Evolutionary conservation across 2,113 vertebrate genomes (phyloP).

Genomic region (Ifrita kowaldi): DNA sequence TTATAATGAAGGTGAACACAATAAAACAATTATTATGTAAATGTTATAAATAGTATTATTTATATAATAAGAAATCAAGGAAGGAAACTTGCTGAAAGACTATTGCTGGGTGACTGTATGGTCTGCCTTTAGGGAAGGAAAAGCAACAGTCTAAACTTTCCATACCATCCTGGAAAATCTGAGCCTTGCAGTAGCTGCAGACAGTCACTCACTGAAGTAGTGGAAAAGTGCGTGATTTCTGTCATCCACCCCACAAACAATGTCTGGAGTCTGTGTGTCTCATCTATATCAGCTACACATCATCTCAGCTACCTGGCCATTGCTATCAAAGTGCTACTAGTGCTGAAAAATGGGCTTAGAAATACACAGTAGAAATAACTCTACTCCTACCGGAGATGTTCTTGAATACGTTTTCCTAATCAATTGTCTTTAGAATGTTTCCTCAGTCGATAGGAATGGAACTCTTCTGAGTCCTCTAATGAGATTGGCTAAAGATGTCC

Average conservation of each 20-base stretch:
- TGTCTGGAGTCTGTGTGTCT: not conserved
- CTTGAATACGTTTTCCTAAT: not conserved
- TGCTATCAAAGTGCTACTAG: not conserved
- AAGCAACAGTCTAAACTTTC: not conserved
- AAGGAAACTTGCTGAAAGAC: not conserved
- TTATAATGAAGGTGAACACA: not conserved
- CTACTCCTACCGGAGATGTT: not conserved
- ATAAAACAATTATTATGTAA: not conserved
- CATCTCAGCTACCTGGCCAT: not conserved
- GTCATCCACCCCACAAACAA: not conserved
- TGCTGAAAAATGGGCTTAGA: not conserved
- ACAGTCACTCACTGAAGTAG: not conserved
- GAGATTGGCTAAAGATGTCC: not conserved
- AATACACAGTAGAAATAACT: not conserved
- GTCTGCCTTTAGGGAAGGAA: not conserved
- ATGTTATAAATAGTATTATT: constrained; percentile 6
- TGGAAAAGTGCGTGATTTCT: not conserved
- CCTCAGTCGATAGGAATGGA: not conserved
- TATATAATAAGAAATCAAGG: not conserved
- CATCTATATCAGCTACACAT: not conserved
- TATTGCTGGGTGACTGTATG: not conserved
- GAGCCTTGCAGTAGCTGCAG: not conserved
- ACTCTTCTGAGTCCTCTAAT: not conserved
- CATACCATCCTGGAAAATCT: not conserved
- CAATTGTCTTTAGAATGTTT: not conserved